Base-by-base conservation (phyloP, 2,888 invertebrate genomes). In the Crossocerus cetratus region DNA sequence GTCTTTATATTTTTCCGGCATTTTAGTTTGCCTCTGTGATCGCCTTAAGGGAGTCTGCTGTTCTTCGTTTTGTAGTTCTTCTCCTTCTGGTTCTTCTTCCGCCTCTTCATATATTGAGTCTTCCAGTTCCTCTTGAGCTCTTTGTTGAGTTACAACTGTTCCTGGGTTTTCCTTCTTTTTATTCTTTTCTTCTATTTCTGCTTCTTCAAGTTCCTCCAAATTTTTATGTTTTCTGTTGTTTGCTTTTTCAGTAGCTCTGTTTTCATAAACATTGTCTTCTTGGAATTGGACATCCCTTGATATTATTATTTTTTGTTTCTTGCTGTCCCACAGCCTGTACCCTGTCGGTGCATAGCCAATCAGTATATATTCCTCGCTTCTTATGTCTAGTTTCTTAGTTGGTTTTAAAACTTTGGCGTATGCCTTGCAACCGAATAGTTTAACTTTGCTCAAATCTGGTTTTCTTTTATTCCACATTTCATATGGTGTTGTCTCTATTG, bases 281-380 rank as follows among this genome's bases (percentile, higher is more conserved):
- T 83, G 69, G 56, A 84, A 84, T 11, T 78, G 68, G 5, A 82
- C 77, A 61, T 85, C 77, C 23, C 76, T 61, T 11, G 78, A 81
- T 18, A 53, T 53, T 16, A 80, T 18, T 20, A 78, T 58, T 55
- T 74, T 67, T 14, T 67, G n/a, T 3, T 76, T 68, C 59, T 73
- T 73, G 13, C 72, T 77, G 63, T 76, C 62, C 84, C 81, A 86
- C 2, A 84, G 59, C 54, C 78, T 64, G 3, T 77, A 83, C 1
- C 78, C 77, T 32, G 77, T 83, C 2, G 69, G 1, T 56, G 78
- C 78, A 53, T 85, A 85, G 2, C 83, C 84, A 16, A 80, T 65
- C 23, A 74, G 79, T 53, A 62, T 20, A 44, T 79, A 77, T 42
- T 76, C 75, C 56, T 70, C 71, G 1, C 74, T 74, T 60, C 72